Evolutionary conservation across 2,797 vertebrate genomes (phyloP).

Genomic region (Pogonophryne albipinna): DNA sequence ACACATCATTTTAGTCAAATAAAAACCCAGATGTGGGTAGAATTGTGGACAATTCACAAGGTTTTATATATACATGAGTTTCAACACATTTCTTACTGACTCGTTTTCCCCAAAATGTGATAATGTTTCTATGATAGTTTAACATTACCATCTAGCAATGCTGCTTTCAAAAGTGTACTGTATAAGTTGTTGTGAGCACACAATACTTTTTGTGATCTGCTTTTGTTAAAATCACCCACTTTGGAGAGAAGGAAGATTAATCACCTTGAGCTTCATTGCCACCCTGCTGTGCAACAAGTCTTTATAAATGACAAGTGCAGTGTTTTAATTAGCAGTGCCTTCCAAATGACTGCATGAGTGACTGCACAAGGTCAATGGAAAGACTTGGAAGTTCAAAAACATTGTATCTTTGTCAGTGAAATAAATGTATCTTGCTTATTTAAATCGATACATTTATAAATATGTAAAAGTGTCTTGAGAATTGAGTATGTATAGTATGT

Average conservation of each 20-base stretch:
- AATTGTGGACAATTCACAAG: too few species aligned
- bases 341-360: neutral
- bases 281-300: neutral
- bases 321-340: neutral
- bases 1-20: too few species aligned
- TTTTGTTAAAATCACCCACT: neutral
- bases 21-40: too few species aligned
- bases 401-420: neutral
- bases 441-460: too few species aligned
- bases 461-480: neutral
- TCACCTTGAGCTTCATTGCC: neutral
- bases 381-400: neutral
- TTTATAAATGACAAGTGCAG: neutral
- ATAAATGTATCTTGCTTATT: neutral
- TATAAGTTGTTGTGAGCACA: neutral
- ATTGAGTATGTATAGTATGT: neutral
- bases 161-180: too few species aligned
- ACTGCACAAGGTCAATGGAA: neutral
- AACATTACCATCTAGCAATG: too few species aligned
- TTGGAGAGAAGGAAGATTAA: neutral
- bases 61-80: too few species aligned
- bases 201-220: neutral
- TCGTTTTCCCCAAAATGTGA: too few species aligned
- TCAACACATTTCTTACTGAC: too few species aligned
- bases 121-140: too few species aligned